Conservation (phyloP, 2,888 invertebrate genomes). For the Spicauda simplicius region DNA sequence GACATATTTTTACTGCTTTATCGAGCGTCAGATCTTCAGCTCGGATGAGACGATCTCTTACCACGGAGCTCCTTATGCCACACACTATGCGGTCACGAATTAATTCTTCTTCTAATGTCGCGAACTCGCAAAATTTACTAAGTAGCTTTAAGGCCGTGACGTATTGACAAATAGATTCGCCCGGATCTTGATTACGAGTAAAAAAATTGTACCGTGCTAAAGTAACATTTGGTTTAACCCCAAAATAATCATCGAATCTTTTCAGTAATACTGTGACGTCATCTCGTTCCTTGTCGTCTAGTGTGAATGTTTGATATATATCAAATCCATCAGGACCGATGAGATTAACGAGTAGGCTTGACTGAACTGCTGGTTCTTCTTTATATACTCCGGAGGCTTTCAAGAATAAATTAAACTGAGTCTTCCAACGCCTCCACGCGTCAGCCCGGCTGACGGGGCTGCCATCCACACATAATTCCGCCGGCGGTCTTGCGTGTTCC, state of each 20-base stretch:
- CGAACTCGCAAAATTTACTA: no score
- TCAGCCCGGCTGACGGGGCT: slow-evolving; percentile 38
- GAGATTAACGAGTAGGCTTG: slow-evolving; percentile 44
- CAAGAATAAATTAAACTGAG: slow-evolving; percentile 22
- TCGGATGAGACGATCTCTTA: no score
- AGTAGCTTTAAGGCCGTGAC: no score
- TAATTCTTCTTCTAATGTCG: no score
- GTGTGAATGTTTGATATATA: not conserved
- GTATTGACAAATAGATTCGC: no score
- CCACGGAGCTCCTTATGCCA: no score
- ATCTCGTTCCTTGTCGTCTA: not conserved
- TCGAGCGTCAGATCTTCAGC: no score
- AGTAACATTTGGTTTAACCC: no score
- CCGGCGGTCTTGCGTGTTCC: slow-evolving; percentile 12
- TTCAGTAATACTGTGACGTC: not conserved
- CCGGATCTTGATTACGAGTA: no score
- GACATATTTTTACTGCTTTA: no score
- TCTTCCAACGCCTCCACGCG: slow-evolving; percentile 36
- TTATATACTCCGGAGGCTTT: slow-evolving; percentile 44
- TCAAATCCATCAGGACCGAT: slow-evolving; percentile 38
- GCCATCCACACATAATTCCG: slow-evolving; percentile 31
- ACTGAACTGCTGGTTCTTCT: slow-evolving; percentile 38
- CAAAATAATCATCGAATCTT: not conserved
- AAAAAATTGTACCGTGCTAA: no score
- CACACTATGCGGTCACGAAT: no score